Base-by-base conservation (phyloP, 1,140 invertebrate genomes). In the Macrosteles quadrilineatus region DNA sequence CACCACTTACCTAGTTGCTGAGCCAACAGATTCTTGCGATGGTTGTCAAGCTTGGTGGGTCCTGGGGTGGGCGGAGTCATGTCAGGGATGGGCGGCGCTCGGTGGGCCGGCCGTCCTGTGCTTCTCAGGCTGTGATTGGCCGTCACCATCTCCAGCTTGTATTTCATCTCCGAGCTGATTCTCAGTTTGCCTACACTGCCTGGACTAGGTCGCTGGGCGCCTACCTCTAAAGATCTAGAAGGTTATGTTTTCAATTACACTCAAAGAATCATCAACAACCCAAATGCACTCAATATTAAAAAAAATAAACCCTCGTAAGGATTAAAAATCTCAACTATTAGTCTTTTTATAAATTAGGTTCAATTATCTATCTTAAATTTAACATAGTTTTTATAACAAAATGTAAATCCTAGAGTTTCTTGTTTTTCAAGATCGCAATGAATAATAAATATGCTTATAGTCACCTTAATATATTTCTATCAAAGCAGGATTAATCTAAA, bases 101-200 rank as follows among this genome's bases (percentile, higher is more conserved):
- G 90, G 75, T 89, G 90, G 72, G 91, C 90, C 0, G 86, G 84
- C 72, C 87, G 87, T 23, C 86, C 89, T 0, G 88, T 87, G 1
- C 91, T 92, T 45, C 92, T 81, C 0, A 94, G 88, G 27, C 91
- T 94, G 77, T 94, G 92, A 75, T 92, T 92, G 0, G 91, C 89
- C 0, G 93, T 96, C 0, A 97, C 92, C 76, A 93, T 88, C 79
- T 97, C 95, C 47, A 97, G 78, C 72, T 95, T 88, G 74, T 94
- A 90, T 30, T 93, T 86, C 94, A 97, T 96, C 82, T 96, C 94
- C 0, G 91, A 92, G 75, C 93, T 95, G 1, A 97, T 86, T 77
- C 95, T 92, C 3, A 97, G 78, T 80, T 97, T 97, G 0, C 95
- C 94, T 12, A 97, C 91, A 73, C 92, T 95, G 1, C 92, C 93